Conservation (phyloP, 2,113 vertebrate genomes). For the Tonatia bakeri region DNA sequence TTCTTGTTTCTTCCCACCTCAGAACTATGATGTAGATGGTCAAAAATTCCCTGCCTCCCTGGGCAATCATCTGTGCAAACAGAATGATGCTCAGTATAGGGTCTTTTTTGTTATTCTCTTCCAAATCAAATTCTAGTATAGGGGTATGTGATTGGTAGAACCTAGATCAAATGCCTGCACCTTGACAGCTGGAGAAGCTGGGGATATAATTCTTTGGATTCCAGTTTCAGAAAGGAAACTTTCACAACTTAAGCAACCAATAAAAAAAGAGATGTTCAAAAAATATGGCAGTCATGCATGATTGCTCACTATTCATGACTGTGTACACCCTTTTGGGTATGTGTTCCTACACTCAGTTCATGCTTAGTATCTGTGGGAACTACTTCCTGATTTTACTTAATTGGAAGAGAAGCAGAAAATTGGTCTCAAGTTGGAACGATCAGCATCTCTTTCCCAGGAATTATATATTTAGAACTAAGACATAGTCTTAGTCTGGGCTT, state of each 20-base stretch:
- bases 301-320: not conserved
- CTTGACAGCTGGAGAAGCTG: not conserved
- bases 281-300: not conserved
- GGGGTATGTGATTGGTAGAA: not conserved
- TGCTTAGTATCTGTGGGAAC: not conserved
- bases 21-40: not conserved
- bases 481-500: not conserved
- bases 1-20: not conserved
- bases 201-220: not conserved
- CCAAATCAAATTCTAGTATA: not conserved
- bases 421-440: not conserved
- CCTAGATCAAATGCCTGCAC: not conserved
- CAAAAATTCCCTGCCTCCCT: not conserved
- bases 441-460: not conserved
- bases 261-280: not conserved
- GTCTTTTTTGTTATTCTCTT: not conserved
- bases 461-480: not conserved
- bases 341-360: not conserved
- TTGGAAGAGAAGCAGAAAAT: not conserved
- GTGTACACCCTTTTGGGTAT: not conserved
- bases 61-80: not conserved
- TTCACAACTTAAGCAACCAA: not conserved
- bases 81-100: not conserved
- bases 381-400: not conserved
- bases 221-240: not conserved